phyloP scores from a whole-genome alignment of 2,797 vertebrate species.

The Telmatherina bonti region DNA sequence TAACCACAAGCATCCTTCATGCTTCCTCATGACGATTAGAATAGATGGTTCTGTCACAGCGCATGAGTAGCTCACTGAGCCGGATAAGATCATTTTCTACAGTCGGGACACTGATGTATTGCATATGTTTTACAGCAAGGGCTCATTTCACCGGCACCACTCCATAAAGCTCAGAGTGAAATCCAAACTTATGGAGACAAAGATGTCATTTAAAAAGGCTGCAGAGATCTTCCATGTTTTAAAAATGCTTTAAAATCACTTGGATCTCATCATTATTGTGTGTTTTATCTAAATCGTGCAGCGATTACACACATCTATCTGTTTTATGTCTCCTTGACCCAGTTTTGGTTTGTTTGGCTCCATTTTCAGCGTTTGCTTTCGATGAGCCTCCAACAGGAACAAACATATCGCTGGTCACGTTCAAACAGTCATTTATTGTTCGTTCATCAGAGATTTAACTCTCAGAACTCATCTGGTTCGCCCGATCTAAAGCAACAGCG shows the following conservation, averaged over 20 bases:
- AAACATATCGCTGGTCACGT: too few species aligned
- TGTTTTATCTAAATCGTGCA: slow-evolving; percentile 3
- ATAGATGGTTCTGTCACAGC: slow-evolving; percentile 72
- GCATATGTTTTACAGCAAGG: slow-evolving; percentile 51
- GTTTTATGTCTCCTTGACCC: slow-evolving; percentile 18
- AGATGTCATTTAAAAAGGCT: neutral
- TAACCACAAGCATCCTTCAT: slow-evolving; percentile 48
- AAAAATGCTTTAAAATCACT: neutral
- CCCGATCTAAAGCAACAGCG: too few species aligned
- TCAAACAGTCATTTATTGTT: neutral
- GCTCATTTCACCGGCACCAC: slow-evolving; percentile 53
- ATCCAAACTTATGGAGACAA: slow-evolving; percentile 17
- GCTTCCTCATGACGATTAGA: slow-evolving; percentile 66
- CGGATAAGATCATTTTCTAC: slow-evolving; percentile 69
- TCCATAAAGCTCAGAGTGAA: slow-evolving; percentile 30
- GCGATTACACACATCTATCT: neutral
- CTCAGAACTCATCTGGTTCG: too few species aligned
- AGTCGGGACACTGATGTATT: slow-evolving; percentile 67
- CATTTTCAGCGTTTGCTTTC: too few species aligned
- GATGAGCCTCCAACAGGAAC: too few species aligned
- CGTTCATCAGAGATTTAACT: too few species aligned
- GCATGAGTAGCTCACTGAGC: slow-evolving; percentile 62
- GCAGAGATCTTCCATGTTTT: neutral
- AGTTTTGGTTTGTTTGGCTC: too few species aligned
- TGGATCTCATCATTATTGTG: neutral